Conservation (phyloP, 2,888 invertebrate species). For the Dendrolimus houi region DNA sequence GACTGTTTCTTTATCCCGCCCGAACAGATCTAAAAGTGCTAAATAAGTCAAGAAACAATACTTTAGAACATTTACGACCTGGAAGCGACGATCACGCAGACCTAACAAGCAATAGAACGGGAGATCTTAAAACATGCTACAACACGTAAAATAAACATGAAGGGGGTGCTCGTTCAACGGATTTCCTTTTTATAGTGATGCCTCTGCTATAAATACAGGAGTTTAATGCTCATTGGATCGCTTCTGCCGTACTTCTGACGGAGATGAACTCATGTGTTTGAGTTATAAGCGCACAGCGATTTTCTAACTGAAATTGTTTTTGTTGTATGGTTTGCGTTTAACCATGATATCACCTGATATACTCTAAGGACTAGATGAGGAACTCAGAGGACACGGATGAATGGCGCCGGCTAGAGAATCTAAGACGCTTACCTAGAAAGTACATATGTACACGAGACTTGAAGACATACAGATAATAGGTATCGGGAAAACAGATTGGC, state of each 20-base stretch:
- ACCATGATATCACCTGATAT: too few relatives aligned
- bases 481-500: too few relatives aligned
- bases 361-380: too few relatives aligned
- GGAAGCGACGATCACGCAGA: background rate
- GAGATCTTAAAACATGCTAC: background rate
- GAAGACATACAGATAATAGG: too few relatives aligned
- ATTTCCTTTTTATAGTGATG: conserved; percentile 12
- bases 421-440: too few relatives aligned
- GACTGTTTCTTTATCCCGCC: too few relatives aligned
- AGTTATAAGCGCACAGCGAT: background rate
- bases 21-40: too few relatives aligned
- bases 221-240: conserved; percentile 12
- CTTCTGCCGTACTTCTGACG: conserved; percentile 6
- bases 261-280: background rate
- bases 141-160: conserved; percentile 6
- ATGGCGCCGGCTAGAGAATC: too few relatives aligned
- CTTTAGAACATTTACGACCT: background rate
- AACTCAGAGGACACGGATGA: too few relatives aligned
- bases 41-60: background rate
- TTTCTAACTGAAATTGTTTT: background rate
- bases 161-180: conserved; percentile 6
- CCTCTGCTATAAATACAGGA: conserved; percentile 9
- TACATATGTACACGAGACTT: too few relatives aligned
- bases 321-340: too few relatives aligned
- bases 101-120: background rate